Evolutionary conservation across 2,113 vertebrate species (phyloP), one percentile per base, ranked within the genome.

Genomic region (Pogona vitticeps): DNA sequence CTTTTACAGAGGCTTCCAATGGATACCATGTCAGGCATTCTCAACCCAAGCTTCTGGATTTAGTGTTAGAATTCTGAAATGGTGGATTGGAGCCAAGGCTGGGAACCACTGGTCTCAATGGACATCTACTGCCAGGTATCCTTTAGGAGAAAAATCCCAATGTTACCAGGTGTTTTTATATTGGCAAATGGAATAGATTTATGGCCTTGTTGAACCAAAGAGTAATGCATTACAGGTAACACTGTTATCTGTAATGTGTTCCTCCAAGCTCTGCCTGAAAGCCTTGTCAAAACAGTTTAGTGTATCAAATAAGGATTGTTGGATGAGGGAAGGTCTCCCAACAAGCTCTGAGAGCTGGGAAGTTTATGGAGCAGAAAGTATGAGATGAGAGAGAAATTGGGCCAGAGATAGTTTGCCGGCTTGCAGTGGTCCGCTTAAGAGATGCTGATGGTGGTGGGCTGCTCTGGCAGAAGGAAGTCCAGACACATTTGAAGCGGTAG

Each of bases 311-410:
- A 83, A 95, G 86, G 67, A 82, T 86, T 95, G 85, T 83, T 92
- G 92, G 95, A 91, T 1, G 85, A 94, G 96, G 95, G 94, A 95
- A 96, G 94, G 95, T 95, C 94, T 96, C 92, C 86, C 92, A 95
- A 95, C 94, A 96, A 95, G 93, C 96, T 61, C 70, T 93, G 92
- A 94, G 94, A 96, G 93, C 94, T 92, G 93, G 90, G 90, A 92
- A 95, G 92, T 96, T 96, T 96, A 97, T 97, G 96, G 95, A 95
- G 96, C 96, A 97, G 96, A 96, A 96, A 96, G 94, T 94, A 93
- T 93, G 92, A 94, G 93, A 93, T 94, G 90, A 94, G 94, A 92
- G 96, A 96, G 92, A 95, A 94, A 95, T 94, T 94, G 94, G 92
- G 84, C 91, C 87, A 92, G 90, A 91, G 92, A 94, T 95, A 95